Percentiles rank a stretch among this genome's conserved stretches.
phyloP scores from a whole-genome alignment of 37 sponge, comb jelly and placozoan genomes.

The Aphrocallistes beatrix region DNA sequence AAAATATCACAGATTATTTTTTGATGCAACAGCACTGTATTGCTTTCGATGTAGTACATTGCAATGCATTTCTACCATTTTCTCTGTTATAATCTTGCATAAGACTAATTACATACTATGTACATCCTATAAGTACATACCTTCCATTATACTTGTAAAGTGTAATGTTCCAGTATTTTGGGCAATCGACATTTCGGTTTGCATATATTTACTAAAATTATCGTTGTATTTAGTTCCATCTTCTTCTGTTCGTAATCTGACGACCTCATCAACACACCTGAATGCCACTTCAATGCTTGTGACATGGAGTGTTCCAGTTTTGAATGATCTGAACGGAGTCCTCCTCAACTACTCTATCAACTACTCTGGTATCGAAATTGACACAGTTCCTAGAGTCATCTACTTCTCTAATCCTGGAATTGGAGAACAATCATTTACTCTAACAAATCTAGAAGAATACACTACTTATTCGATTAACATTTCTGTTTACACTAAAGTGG shows the following conservation, averaged over 20 bases:
- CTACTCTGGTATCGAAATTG: constrained; percentile 17
- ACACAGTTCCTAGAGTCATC: constrained; percentile 16
- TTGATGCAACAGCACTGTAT: no score
- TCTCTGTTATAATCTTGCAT: no score
- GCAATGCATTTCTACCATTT: no score
- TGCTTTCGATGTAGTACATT: no score
- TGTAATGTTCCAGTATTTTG: no score
- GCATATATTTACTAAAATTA: no score
- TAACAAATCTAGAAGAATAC: background rate
- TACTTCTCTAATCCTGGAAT: background rate
- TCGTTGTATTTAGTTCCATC: constrained; percentile 18
- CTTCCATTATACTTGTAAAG: no score
- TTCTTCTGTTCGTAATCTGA: constrained; percentile 3
- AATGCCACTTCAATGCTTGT: background rate
- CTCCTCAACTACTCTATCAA: background rate
- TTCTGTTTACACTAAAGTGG: constrained; percentile 8
- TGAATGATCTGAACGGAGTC: constrained; percentile 10
- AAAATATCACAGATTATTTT: no score
- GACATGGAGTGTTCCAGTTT: background rate
- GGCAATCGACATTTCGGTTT: no score
- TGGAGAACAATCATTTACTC: background rate
- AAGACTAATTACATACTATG: no score
- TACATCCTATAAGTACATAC: no score
- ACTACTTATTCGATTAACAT: background rate
- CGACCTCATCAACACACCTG: background rate